Evolutionary conservation across 2,797 vertebrate species (phyloP), one percentile per base, ranked within the genome.

Genomic region (Cossypha niveicapilla): DNA sequence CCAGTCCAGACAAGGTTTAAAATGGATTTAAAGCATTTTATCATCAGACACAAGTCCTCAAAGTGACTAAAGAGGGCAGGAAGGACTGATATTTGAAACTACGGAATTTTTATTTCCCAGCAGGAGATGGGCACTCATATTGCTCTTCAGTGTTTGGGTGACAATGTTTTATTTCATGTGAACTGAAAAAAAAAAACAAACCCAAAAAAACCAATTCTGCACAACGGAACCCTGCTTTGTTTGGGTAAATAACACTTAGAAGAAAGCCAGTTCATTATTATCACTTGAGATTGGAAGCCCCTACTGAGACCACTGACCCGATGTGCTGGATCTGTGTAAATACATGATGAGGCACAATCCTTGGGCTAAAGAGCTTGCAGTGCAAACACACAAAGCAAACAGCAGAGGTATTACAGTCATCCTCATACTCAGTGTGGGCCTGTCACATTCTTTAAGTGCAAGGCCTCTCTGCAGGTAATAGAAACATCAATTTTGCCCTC

Each of bases 21-120:
- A 94, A 95, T 42, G 70, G 81, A 92, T 94, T 95, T 96, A 83
- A 93, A 95, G 66, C 58, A 84, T 90, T 95, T 95, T 90, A 94
- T 94, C 87, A 91, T 84, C 76, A 86, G 51, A 93, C 56, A 67
- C 48, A 86, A 81, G 91, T 80, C 68, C 86, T 92, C 88, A 75
- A 68, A 93, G 70, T 73, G 54, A 91, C 78, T 81, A 93, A 95
- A 95, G 58, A 8, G 47, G 48, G 48, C 72, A 95, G 87, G 89
- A 96, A 90, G 70, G 66, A 81, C 58, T 94, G 68, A 34, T 93
- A 95, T 95, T 90, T 91, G 68, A 83, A 93, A 94, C 75, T 28
- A 44, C 63, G 93, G 91, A 86, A 89, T 94, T 94, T 91, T 94
- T 91, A 92, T 91, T 96, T 96, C 92, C 30, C 89, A 84, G 81